Conservation (phyloP, 2,888 invertebrate species). For the Tachystola acroxantha region DNA sequence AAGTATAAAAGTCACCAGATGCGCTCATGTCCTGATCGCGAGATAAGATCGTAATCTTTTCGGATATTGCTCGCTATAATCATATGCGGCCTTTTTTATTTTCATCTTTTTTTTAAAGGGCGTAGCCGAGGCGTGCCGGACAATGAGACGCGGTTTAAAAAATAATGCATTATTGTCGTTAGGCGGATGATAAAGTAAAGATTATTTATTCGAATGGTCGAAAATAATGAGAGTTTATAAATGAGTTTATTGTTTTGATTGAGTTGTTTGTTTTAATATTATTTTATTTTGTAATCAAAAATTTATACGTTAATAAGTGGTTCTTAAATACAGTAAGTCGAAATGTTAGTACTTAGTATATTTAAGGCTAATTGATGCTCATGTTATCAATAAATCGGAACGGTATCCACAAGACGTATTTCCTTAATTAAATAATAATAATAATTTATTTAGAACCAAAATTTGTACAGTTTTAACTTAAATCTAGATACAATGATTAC, state of each 20-base stretch:
- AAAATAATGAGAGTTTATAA: conserved; percentile 1
- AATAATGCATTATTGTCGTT: conserved; percentile 35
- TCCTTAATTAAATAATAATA: no score
- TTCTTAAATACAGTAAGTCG: no score
- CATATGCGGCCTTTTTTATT: conserved; percentile 64
- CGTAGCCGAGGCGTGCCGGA: conserved; percentile 55
- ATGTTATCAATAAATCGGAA: no score
- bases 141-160: conserved; percentile 52
- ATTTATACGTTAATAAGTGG: no score
- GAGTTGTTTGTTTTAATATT: not conserved
- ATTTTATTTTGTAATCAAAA: no score
- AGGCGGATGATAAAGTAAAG: conserved; percentile 1
- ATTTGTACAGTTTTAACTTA: no score
- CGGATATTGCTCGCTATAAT: conserved; percentile 76
- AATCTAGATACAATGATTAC: no score
- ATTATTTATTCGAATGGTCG: not conserved
- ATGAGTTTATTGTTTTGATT: not conserved
- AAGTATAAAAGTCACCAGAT: conserved; percentile 49
- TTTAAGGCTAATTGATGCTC: no score
- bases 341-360: no score
- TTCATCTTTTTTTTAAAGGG: conserved; percentile 34
- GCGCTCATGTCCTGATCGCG: conserved; percentile 60
- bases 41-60: conserved; percentile 75
- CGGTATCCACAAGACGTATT: no score
- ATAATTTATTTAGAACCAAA: no score